A percentile compares a stretch with the other conserved stretches of the same genome.
Conservation (phyloP, 2,797 vertebrate species). For the Hybognathus amarus region DNA sequence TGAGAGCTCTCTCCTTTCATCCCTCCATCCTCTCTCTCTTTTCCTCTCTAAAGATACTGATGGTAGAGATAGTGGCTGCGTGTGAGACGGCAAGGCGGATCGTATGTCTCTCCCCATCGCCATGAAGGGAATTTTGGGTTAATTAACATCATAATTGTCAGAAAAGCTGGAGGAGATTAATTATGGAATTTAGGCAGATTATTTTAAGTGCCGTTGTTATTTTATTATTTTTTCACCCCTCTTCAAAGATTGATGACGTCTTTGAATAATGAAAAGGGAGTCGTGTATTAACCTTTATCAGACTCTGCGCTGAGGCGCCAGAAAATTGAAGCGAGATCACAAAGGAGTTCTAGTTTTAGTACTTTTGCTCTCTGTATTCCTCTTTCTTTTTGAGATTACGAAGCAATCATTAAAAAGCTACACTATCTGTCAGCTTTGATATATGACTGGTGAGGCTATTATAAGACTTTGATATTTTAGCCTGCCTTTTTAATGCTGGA, state of each 20-base stretch:
- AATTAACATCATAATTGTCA: slow-evolving; percentile 78
- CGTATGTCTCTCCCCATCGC: slow-evolving; percentile 50
- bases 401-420: slow-evolving; percentile 65
- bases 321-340: slow-evolving; percentile 64
- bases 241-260: slow-evolving; percentile 69
- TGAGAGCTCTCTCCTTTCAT: slow-evolving; percentile 7
- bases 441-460: slow-evolving; percentile 57
- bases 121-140: slow-evolving; percentile 74
- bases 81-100: slow-evolving; percentile 49
- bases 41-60: slow-evolving; percentile 39
- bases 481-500: neutral
- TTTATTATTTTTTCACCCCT: slow-evolving; percentile 58
- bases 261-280: slow-evolving; percentile 63
- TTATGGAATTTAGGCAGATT: slow-evolving; percentile 78
- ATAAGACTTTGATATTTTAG: slow-evolving; percentile 52
- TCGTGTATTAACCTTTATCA: slow-evolving; percentile 67
- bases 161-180: slow-evolving; percentile 74
- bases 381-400: slow-evolving; percentile 59
- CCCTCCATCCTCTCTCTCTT: slow-evolving; percentile 28
- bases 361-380: slow-evolving; percentile 43
- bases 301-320: slow-evolving; percentile 33
- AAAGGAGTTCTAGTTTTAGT: slow-evolving; percentile 59
- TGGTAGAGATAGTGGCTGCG: slow-evolving; percentile 43
- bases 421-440: slow-evolving; percentile 64
- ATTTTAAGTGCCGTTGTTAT: slow-evolving; percentile 70